Evolutionary conservation across 2,113 vertebrate species (phyloP), one percentile per base, ranked within the genome.

Genomic region (Hyperopisus bebe): DNA sequence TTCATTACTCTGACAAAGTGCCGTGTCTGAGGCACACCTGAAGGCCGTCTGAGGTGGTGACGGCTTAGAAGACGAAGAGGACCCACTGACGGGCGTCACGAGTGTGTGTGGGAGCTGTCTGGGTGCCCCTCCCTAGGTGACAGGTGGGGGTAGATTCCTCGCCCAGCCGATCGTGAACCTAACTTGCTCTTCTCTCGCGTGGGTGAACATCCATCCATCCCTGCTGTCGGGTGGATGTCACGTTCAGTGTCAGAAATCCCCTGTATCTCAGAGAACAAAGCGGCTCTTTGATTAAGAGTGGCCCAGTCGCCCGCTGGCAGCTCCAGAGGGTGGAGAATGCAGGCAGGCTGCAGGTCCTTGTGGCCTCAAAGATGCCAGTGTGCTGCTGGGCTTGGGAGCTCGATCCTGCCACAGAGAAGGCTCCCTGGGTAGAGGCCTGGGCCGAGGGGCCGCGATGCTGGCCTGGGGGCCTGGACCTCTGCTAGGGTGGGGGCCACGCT

Each of bases 381-480:
- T 91, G 91, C 94, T 66, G 93, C 88, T 91, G 39, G 91, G 91
- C 92, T 90, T 47, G 39, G 92, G 90, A 88, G 95, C 80, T 66
- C n/a, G n/a, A 93, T 92, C 94, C 94, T 94, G 92, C 82, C 92
- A 77, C 93, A 92, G 93, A 94, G 92, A 92, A 3, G 84, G 91
- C 48, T 6, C 88, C 89, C 91, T 91, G 87, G 90, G 58, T 47
- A 1, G 21, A 89, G 89, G 83, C 58, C 24, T n/a, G 89, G 89
- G 91, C 91, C 47, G 0, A 1, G 92, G 90, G 91, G 90, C 86
- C 21, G 9, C 24, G n/a, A 39, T 8, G 66, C 66, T 7, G 9
- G 19, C 19, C 44, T 51, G 55, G 83, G 35, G n/a, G 44, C 13
- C 47, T 31, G 39, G 74, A 21, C 17, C 42, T n/a, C 9, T 85